phyloP scores from a whole-genome alignment of 2,113 vertebrate species.

The Macrotus californicus region DNA sequence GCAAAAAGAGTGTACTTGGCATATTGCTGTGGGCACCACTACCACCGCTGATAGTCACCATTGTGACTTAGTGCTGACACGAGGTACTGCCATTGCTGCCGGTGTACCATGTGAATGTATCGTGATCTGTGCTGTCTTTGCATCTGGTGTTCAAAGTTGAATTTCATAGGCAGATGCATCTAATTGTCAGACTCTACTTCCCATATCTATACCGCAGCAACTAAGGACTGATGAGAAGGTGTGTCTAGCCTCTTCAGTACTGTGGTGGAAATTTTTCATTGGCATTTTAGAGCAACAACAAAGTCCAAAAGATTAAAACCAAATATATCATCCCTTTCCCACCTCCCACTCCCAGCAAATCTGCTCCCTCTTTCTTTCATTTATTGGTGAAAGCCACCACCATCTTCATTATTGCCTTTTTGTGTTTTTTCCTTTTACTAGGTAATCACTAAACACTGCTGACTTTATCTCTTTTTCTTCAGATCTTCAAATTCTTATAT shows the following conservation, averaged over 20 bases:
- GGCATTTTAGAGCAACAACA: background rate
- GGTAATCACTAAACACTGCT: background rate
- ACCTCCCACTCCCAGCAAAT: background rate
- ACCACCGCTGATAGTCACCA: background rate
- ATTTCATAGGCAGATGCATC: background rate
- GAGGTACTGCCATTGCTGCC: background rate
- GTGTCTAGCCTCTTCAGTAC: background rate
- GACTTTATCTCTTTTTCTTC: background rate
- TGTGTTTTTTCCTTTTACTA: background rate
- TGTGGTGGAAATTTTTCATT: background rate
- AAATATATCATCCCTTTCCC: background rate
- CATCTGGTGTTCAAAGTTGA: background rate
- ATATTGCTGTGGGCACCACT: background rate
- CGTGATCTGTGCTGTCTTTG: background rate
- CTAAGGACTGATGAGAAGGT: background rate
- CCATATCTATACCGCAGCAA: background rate
- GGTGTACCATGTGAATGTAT: fast-evolving
- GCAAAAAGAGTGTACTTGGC: background rate
- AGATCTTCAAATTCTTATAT: background rate
- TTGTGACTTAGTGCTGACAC: background rate
- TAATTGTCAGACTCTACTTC: background rate
- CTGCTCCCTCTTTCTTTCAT: background rate
- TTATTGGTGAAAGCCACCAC: background rate
- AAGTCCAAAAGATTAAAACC: background rate
- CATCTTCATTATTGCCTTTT: background rate